phyloP scores from a whole-genome alignment of 2,113 vertebrate species.

The Sander lucioperca region DNA sequence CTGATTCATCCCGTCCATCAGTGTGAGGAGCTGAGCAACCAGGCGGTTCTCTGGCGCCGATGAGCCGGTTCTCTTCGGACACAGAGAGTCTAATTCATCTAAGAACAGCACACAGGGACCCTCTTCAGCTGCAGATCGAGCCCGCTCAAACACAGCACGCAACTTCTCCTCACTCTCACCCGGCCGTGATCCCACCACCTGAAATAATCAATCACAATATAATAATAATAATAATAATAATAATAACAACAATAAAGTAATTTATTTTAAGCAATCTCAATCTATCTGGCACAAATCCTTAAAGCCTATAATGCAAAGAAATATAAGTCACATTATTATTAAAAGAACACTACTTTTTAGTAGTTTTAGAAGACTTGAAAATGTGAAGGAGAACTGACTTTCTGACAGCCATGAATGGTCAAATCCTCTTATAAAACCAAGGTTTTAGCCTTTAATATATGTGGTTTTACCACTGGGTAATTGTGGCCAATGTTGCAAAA shows the following conservation, averaged over 20 bases:
- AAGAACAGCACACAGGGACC: conserved; percentile 92
- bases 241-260: not conserved
- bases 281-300: not conserved
- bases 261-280: too few relatives aligned
- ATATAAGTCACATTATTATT: not conserved
- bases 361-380: too few relatives aligned
- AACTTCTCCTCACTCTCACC: conserved; percentile 94
- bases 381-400: too few relatives aligned
- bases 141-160: conserved; percentile 86
- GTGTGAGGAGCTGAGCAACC: conserved; percentile 93
- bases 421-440: too few relatives aligned
- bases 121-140: conserved; percentile 81
- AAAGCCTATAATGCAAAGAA: not conserved
- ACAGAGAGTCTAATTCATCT: conserved; percentile 94
- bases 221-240: not conserved
- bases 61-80: conserved; percentile 85
- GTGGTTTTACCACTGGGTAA: not conserved
- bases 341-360: not conserved
- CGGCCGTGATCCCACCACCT: conserved; percentile 90
- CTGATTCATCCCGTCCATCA: conserved; percentile 89
- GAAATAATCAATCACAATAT: not conserved
- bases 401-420: too few relatives aligned
- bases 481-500: too few relatives aligned
- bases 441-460: not conserved
- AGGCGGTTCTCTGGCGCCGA: conserved; percentile 88